phyloP scores from a whole-genome alignment of 2,888 invertebrate genomes.

The Caenorhabditis sp. region DNA sequence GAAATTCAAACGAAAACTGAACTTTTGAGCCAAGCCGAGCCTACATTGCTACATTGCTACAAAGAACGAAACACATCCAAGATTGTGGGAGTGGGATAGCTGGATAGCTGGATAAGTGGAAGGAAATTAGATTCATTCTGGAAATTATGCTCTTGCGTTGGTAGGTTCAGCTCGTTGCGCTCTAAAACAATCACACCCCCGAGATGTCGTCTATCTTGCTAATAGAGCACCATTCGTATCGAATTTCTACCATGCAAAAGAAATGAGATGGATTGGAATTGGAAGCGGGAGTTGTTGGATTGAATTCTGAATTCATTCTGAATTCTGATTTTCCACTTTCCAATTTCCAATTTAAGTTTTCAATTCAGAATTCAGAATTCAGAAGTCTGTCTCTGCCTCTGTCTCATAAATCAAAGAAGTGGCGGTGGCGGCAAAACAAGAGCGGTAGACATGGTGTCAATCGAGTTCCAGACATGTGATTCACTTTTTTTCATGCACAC shows the following conservation, averaged over 20 bases:
- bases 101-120: not conserved
- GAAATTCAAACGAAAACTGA: too few species aligned
- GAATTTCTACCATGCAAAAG: not conserved
- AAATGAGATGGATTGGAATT: too few species aligned
- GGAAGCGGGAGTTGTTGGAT: too few species aligned
- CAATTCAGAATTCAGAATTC: too few species aligned
- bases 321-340: too few species aligned
- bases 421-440: too few species aligned
- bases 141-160: not conserved
- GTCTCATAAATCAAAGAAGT: not conserved
- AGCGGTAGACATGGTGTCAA: not conserved
- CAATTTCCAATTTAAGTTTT: too few species aligned
- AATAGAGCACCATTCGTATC: not conserved
- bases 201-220: not conserved
- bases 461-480: constrained; percentile 7
- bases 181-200: constrained; percentile 11
- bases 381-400: not conserved
- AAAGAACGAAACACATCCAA: not conserved
- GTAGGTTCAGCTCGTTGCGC: not conserved
- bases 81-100: not conserved
- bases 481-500: not conserved
- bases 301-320: not conserved
- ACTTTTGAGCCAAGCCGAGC: too few species aligned
- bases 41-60: too few species aligned
- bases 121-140: not conserved